Conservation (phyloP, 1,140 invertebrate species). For the Drosophila carrolli region DNA sequence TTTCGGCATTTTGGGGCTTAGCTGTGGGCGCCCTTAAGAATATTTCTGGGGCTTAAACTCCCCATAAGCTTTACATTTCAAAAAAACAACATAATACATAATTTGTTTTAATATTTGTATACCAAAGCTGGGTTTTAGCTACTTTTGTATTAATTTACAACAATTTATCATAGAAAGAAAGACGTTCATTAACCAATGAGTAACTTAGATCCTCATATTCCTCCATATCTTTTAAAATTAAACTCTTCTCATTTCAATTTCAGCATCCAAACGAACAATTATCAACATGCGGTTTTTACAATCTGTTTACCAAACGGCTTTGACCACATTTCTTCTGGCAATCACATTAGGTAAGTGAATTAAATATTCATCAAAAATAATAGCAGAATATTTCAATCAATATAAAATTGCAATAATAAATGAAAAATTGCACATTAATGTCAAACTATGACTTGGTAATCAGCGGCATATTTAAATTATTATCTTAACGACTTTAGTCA, state of each 20-base stretch:
- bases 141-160: no score
- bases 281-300: slow-evolving; percentile 59
- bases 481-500: neutral
- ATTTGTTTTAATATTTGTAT: no score
- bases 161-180: no score
- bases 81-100: neutral
- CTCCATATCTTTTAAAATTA: neutral
- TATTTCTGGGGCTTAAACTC: slow-evolving; percentile 10
- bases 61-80: neutral
- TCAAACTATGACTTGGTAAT: neutral
- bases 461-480: neutral
- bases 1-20: slow-evolving; percentile 19
- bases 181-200: no score
- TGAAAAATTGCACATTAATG: neutral
- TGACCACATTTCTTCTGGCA: slow-evolving; percentile 34
- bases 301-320: slow-evolving; percentile 22
- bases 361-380: neutral
- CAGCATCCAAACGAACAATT: slow-evolving; percentile 20
- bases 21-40: slow-evolving; percentile 29
- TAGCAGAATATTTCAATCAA: neutral
- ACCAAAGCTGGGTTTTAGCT: no score
- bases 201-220: no score
- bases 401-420: neutral
- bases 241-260: neutral
- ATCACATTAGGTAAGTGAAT: slow-evolving; percentile 57